Percentiles rank a stretch among this genome's conserved stretches.
Conservation (phyloP, 2,113 vertebrate species). For the Potamarius usumacintae region DNA sequence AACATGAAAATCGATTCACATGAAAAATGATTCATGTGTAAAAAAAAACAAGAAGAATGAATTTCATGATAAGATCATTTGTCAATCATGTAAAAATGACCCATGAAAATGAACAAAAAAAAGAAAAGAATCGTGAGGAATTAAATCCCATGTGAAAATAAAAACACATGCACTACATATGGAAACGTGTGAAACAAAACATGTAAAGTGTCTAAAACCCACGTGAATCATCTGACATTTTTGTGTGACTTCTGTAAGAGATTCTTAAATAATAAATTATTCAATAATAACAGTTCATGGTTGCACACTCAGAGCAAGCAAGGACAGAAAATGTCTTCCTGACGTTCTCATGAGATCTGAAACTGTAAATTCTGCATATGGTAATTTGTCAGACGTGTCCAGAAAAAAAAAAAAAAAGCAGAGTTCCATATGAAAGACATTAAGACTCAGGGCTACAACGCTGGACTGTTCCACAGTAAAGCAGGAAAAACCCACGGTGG, state of each 20-base stretch:
- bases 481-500: conserved; percentile 26
- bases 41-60: neutral
- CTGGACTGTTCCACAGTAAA: conserved; percentile 30
- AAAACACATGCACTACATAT: neutral
- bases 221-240: neutral
- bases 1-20: neutral
- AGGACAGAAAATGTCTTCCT: conserved; percentile 20
- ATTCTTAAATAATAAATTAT: conserved; percentile 22
- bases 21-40: neutral
- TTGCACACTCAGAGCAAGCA: neutral
- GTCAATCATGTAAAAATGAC: neutral
- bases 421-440: conserved; percentile 35
- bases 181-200: neutral
- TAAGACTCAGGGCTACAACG: conserved; percentile 17
- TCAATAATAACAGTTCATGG: conserved; percentile 19
- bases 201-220: neutral
- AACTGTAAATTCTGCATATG: conserved; percentile 29
- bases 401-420: conserved; percentile 9
- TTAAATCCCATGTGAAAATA: neutral
- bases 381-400: conserved; percentile 26
- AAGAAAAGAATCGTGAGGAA: neutral
- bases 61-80: neutral
- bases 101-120: neutral
- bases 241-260: neutral
- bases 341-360: conserved; percentile 6